Percentiles rank a stretch among this genome's conserved stretches.
These are phyloP conservation scores for Ptilorrhoa leucosticta DNA, from an alignment of 2,113 vertebrate genomes.

Conservation along the genomic window DNA sequence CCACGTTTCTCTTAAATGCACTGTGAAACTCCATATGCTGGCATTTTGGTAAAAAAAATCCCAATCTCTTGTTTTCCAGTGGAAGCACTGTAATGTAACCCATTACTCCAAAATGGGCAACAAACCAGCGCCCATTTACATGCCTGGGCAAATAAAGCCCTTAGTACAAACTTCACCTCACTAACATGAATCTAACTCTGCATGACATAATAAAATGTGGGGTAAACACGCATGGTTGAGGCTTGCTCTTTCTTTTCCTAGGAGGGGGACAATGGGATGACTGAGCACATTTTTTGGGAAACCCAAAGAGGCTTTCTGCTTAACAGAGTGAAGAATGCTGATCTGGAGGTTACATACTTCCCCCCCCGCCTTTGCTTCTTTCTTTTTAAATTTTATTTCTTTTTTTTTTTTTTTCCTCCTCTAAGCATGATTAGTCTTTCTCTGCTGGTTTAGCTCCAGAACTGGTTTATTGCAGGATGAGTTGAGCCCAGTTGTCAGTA, in stretches of 20 bases:
- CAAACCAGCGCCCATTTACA: not conserved
- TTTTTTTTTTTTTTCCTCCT: fast-evolving
- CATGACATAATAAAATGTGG: not conserved
- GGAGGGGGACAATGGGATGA: not conserved
- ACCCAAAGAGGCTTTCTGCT: not conserved
- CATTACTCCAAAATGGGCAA: not conserved
- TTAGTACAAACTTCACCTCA: not conserved
- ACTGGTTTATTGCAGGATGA: not conserved
- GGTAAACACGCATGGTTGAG: not conserved
- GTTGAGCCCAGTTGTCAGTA: not conserved
- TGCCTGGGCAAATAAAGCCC: not conserved
- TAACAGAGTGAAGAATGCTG: not conserved
- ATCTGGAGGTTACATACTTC: not conserved
- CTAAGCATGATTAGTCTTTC: not conserved
- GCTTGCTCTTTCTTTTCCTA: not conserved
- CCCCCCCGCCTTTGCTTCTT: not conserved
- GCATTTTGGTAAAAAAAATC: not conserved
- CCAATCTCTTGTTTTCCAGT: not conserved
- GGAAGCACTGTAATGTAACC: not conserved
- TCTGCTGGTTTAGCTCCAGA: not conserved
- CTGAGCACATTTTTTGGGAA: not conserved
- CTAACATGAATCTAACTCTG: not conserved
- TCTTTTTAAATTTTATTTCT: not conserved
- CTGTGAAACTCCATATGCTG: not conserved
- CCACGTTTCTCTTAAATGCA: not conserved